Conservation (phyloP, 2,888 invertebrate genomes). For the Syrista parreyssii region DNA sequence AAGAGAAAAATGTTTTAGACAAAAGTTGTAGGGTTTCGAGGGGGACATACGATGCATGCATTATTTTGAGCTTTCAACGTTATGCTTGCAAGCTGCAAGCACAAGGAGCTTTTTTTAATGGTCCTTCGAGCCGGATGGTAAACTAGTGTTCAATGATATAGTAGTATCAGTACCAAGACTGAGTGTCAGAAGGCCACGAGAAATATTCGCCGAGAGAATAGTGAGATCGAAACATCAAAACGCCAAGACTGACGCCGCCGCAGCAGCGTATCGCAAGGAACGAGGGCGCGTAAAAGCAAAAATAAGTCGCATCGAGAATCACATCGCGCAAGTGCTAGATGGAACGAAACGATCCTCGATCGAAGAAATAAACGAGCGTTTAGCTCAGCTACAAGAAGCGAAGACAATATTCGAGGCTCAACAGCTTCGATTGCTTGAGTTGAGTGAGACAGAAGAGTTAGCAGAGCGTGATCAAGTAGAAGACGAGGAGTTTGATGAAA, state of each 20-base stretch:
- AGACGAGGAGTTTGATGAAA: conserved; percentile 5
- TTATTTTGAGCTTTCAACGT: too few relatives aligned
- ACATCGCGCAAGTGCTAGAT: conserved; percentile 1
- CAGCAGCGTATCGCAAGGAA: conserved; percentile 12
- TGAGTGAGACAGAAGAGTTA: conserved; percentile 13
- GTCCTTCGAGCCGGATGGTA: background rate
- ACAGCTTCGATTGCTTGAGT: conserved; percentile 11
- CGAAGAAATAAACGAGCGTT: conserved; percentile 15
- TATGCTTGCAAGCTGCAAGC: too few relatives aligned
- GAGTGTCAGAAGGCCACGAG: conserved; percentile 6
- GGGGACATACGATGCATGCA: too few relatives aligned
- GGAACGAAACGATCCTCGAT: background rate
- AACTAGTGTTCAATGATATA: background rate
- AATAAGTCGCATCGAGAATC: conserved; percentile 11
- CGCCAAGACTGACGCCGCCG: conserved; percentile 15
- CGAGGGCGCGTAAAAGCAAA: conserved; percentile 4
- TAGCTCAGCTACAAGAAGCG: conserved; percentile 6
- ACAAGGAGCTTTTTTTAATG: background rate
- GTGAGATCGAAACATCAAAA: conserved; percentile 12
- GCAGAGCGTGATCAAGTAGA: background rate
- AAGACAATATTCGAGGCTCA: conserved; percentile 4
- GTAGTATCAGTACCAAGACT: background rate
- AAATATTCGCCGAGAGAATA: conserved; percentile 9
- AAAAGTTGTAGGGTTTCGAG: too few relatives aligned
- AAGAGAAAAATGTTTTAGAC: too few relatives aligned